Conservation (phyloP, 37 sponge, comb jelly and placozoan genomes). For the Agelas oroides region DNA sequence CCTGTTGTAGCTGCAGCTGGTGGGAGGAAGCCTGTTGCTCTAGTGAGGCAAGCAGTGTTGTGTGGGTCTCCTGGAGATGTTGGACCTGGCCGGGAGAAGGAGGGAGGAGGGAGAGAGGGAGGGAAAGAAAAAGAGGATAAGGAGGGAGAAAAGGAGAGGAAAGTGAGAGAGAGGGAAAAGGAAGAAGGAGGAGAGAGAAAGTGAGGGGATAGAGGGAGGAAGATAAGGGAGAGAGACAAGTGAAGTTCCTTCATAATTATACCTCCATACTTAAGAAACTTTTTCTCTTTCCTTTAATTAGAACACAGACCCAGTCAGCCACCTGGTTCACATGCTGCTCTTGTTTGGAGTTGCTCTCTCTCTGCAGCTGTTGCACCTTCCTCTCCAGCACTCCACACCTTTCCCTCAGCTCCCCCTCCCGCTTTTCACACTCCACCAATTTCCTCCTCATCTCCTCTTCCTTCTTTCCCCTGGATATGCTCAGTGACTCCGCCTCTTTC, state of each 20-base stretch:
- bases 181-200: too few relatives aligned
- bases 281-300: too few relatives aligned
- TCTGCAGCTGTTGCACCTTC: conserved; percentile 40
- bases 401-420: conserved; percentile 15
- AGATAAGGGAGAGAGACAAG: too few relatives aligned
- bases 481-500: conserved; percentile 36
- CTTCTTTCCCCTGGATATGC: not conserved
- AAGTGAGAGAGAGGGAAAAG: too few relatives aligned
- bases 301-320: too few relatives aligned
- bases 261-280: too few relatives aligned
- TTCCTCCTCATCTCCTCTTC: conserved; percentile 11
- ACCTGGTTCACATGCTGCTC: conserved; percentile 25
- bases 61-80: conserved; percentile 51
- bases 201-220: too few relatives aligned
- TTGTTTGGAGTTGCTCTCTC: conserved; percentile 11
- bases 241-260: too few relatives aligned
- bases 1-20: conserved; percentile 52
- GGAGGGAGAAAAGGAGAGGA: too few relatives aligned
- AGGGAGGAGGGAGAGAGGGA: not conserved
- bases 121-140: too few relatives aligned
- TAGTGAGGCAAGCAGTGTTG: conserved; percentile 25
- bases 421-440: conserved; percentile 1
- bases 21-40: conserved; percentile 65
- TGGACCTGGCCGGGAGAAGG: conserved; percentile 4
- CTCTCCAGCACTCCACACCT: conserved; percentile 5